These are phyloP conservation scores for Zelleria hepariella DNA, from an alignment of 2,888 invertebrate genomes.

Conservation along the genomic window DNA sequence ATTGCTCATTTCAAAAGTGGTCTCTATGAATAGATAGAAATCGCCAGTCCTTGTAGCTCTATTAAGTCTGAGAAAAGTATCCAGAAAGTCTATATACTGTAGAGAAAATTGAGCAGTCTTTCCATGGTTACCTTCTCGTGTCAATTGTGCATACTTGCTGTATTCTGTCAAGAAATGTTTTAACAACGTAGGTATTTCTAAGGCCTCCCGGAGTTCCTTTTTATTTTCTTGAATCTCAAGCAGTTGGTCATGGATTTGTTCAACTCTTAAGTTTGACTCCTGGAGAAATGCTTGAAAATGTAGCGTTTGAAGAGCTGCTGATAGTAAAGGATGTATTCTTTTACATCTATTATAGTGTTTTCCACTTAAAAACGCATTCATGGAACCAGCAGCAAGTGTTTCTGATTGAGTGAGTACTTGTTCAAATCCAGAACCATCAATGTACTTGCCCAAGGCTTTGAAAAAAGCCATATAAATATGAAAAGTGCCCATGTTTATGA, in stretches of 20 bases:
- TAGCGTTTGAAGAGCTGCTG: slow-evolving; percentile 13
- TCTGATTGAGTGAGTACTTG: too few species aligned
- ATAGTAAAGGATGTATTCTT: slow-evolving; percentile 15
- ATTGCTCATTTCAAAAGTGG: background rate
- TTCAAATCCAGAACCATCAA: slow-evolving; percentile 28
- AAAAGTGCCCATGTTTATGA: slow-evolving; percentile 25
- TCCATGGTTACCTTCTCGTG: background rate
- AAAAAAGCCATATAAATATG: slow-evolving; percentile 27
- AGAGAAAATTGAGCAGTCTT: slow-evolving; percentile 4
- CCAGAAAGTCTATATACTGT: background rate
- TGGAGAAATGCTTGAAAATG: slow-evolving; percentile 12
- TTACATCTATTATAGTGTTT: slow-evolving; percentile 36
- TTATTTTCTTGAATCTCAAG: too few species aligned
- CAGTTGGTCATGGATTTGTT: too few species aligned
- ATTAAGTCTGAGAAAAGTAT: background rate
- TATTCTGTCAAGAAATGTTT: too few species aligned
- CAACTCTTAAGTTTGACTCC: too few species aligned
- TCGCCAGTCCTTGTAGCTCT: slow-evolving; percentile 1
- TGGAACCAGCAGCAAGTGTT: slow-evolving; percentile 26
- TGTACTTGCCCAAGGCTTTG: slow-evolving; percentile 29
- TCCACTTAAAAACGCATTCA: slow-evolving; percentile 26
- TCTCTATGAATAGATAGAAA: slow-evolving; percentile 1
- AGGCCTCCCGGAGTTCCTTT: too few species aligned
- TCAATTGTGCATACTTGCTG: background rate
- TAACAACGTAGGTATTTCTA: too few species aligned